phyloP scores from a whole-genome alignment of 2,888 invertebrate species.

The Acanthopleura granulata region DNA sequence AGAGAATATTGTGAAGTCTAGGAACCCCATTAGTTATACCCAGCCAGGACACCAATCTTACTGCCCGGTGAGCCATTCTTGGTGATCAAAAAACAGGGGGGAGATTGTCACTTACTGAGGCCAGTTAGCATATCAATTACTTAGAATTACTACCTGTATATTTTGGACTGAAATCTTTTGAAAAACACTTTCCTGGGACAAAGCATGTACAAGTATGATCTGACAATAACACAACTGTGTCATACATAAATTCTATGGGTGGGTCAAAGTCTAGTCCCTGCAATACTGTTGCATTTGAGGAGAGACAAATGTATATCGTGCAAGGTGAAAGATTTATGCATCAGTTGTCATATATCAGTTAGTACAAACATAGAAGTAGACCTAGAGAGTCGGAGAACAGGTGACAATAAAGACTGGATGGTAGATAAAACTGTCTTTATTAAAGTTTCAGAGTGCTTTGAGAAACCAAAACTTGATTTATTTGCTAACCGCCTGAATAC shows the following conservation, averaged over 20 bases:
- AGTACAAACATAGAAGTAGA: background rate
- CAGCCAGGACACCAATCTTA: background rate
- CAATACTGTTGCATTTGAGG: constrained; percentile 1
- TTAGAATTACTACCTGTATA: background rate
- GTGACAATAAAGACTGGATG: background rate
- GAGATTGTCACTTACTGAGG: background rate
- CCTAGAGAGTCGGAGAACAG: background rate
- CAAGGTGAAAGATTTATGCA: background rate
- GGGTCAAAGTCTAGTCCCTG: background rate
- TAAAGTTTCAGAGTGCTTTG: background rate
- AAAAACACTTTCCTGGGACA: background rate
- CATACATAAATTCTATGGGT: background rate
- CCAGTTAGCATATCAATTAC: background rate
- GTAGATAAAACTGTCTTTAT: background rate
- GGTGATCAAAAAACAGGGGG: background rate
- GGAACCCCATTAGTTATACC: background rate
- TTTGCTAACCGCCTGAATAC: background rate
- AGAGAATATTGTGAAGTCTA: background rate
- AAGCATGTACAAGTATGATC: background rate
- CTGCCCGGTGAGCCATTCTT: background rate
- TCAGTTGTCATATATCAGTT: background rate
- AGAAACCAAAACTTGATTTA: background rate
- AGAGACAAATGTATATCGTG: background rate
- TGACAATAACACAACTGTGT: background rate
- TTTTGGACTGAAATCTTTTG: background rate